A percentile compares a stretch with the other conserved stretches of the same genome.
Conservation (phyloP, 2,797 vertebrate species). For the Acrossocheilus wenchowensis region DNA sequence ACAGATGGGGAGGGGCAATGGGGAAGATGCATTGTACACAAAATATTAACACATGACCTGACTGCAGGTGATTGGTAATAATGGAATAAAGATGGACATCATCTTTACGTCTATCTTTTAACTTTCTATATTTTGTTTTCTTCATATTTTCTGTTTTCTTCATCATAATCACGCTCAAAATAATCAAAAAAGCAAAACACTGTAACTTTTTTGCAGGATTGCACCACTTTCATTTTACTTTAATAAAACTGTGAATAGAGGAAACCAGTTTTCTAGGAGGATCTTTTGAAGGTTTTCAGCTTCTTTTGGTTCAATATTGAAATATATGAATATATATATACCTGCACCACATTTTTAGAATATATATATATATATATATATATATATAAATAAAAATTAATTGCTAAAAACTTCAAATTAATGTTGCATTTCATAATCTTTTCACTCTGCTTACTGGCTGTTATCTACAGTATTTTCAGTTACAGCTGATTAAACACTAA, state of each 20-base stretch:
- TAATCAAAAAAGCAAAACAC: neutral
- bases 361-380: too few relatives aligned
- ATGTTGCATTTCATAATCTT: too few relatives aligned
- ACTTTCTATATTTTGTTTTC: neutral
- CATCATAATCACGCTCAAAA: neutral
- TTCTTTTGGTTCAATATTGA: neutral
- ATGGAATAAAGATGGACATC: neutral
- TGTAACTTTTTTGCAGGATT: neutral
- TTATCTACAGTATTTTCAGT: neutral
- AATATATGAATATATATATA: neutral
- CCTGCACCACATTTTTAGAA: neutral
- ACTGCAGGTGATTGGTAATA: neutral
- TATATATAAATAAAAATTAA: too few relatives aligned
- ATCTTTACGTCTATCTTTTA: neutral
- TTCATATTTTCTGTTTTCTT: neutral
- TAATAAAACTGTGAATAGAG: neutral
- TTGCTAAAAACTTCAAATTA: too few relatives aligned
- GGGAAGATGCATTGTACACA: conserved; percentile 19
- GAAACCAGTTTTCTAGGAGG: neutral
- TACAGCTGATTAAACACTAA: conserved; percentile 29
- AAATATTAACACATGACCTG: conserved; percentile 46
- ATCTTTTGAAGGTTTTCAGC: neutral
- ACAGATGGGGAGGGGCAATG: conserved; percentile 36
- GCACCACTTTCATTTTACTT: conserved; percentile 4
- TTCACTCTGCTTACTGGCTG: neutral